phyloP scores from a whole-genome alignment of 2,888 invertebrate genomes.

The Strigamia crassipes region DNA sequence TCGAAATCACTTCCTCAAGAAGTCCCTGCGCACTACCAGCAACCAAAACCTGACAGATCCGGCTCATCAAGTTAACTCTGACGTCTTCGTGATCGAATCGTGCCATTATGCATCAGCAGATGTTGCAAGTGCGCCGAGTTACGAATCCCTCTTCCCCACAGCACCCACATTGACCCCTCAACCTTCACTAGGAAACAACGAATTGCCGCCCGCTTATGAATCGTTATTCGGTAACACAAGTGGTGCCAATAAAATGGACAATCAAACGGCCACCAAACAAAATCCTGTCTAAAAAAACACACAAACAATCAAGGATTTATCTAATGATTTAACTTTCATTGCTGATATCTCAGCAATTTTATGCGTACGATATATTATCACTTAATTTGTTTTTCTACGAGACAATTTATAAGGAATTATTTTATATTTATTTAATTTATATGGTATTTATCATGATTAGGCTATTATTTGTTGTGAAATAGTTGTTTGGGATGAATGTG shows the following conservation, averaged over 20 bases:
- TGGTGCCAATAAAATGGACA: not conserved
- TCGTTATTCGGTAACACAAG: not conserved
- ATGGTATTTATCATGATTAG: conserved; percentile 8
- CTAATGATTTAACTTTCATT: not conserved
- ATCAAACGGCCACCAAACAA: not conserved
- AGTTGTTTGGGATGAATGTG: conserved; percentile 4
- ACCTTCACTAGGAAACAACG: conserved; percentile 10
- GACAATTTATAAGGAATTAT: not conserved
- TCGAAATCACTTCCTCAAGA: not conserved
- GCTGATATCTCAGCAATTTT: not conserved
- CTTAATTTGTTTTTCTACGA: not conserved
- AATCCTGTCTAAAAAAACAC: not conserved
- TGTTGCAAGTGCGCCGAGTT: conserved; percentile 1
- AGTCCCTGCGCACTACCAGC: not conserved
- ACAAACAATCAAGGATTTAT: not conserved
- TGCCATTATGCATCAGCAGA: conserved; percentile 1
- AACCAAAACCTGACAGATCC: not conserved
- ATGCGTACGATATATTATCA: conserved; percentile 12
- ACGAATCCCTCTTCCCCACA: not conserved
- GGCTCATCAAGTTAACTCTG: not conserved
- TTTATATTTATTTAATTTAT: conserved; percentile 1
- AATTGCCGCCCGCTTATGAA: conserved; percentile 4
- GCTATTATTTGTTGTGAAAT: not conserved
- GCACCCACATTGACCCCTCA: not conserved
- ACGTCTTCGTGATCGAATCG: conserved; percentile 1